Evolutionary conservation across 2,888 invertebrate species (phyloP).

Genomic region (Drosophila prostipennis): DNA sequence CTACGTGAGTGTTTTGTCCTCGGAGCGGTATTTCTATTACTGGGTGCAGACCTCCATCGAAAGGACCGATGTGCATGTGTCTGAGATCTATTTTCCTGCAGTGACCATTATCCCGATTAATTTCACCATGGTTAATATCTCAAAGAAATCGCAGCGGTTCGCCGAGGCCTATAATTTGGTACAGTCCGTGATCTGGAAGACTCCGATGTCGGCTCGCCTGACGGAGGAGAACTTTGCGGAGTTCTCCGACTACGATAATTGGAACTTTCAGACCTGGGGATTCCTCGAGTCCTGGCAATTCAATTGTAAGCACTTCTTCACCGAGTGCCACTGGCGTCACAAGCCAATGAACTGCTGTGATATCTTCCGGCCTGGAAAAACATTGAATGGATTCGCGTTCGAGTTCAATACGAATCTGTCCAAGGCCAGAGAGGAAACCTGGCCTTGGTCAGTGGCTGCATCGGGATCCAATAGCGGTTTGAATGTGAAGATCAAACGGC

Average conservation of each 20-base stretch:
- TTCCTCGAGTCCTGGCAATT: conserved; percentile 28
- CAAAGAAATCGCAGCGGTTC: not conserved
- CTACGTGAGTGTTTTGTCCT: conserved; percentile 68
- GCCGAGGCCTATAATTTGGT: conserved; percentile 43
- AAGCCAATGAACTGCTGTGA: conserved; percentile 61
- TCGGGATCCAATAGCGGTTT: conserved; percentile 62
- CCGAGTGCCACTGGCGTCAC: conserved; percentile 66
- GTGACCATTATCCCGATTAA: conserved; percentile 71
- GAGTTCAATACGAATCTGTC: conserved; percentile 59
- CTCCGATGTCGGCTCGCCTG: not conserved
- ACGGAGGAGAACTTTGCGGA: conserved; percentile 7
- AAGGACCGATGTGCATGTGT: conserved; percentile 77
- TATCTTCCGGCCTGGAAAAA: conserved; percentile 47
- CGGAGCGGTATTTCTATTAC: conserved; percentile 67
- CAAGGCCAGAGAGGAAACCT: conserved; percentile 48
- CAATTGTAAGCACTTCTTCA: conserved; percentile 60
- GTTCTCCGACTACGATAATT: conserved; percentile 23
- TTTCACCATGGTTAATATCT: not conserved
- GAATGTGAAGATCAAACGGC: conserved; percentile 53
- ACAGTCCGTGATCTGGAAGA: conserved; percentile 42
- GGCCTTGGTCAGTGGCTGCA: conserved; percentile 72
- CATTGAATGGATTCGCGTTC: conserved; percentile 47
- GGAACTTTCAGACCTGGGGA: conserved; percentile 4
- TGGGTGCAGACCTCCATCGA: conserved; percentile 80
- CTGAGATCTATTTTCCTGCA: conserved; percentile 75